Base-by-base conservation (phyloP, 2,888 invertebrate species). In the Trisateles emortualis region DNA sequence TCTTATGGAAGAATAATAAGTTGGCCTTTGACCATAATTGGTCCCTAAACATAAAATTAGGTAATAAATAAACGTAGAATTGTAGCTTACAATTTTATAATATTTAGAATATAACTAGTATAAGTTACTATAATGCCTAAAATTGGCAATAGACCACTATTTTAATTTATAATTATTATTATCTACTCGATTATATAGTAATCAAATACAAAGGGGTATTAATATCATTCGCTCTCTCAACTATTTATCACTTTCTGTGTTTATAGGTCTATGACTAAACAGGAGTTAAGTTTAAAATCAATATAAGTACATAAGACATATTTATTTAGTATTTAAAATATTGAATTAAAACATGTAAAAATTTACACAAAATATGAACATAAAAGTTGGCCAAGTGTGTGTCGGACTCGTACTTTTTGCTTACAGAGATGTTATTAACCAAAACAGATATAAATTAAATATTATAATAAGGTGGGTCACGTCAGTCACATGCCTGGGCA, bases 211-310 rank as follows among this genome's bases (percentile, higher is more conserved):
- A 41, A 42, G 38, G n/a, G n/a, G n/a, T n/a, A n/a, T 33, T 35
- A 43, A 36, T 14, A 46, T 48, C 8, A 14, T 29, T 14, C 14
- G 32, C 36, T 17, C 42, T 53, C 44, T 41, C 44, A 42, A 38
- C 44, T 49, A 49, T 36, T 24, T 64, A 47, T 53, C 47, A 59
- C 45, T 48, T 38, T 48, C 26, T 41, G 24, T 36, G 17, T 30
- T 17, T 1, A n/a, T 56, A 52, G 56, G 52, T 49, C 57, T 3
- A 56, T 57, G 41, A 49, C 39, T 44, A 60, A 55, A 29, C 29
- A 9, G 10, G 10, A 0, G 29, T 1, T 10, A n/a, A n/a, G n/a
- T n/a, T n/a, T n/a, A n/a, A n/a, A n/a, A n/a, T n/a, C n/a, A n/a
- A n/a, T n/a, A n/a, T n/a, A n/a, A n/a, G n/a, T n/a, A n/a, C n/a